Conservation (phyloP, 2,113 vertebrate genomes). For the Phoenicopterus ruber region DNA sequence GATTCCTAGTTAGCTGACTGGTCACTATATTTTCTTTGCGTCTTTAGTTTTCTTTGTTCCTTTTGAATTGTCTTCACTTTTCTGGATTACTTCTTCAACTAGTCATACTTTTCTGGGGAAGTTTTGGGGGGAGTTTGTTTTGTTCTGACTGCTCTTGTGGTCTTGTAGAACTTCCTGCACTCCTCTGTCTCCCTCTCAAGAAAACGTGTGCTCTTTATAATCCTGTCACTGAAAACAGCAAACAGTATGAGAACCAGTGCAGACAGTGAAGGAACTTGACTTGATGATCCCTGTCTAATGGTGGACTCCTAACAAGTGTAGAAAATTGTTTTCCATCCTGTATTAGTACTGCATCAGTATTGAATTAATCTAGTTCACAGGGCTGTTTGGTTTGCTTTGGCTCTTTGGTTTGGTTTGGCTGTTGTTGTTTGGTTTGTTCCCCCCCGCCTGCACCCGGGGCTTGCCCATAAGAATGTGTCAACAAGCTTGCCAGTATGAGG, state of each 20-base stretch:
- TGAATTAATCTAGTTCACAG: background rate
- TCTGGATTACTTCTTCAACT: background rate
- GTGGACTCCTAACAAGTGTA: background rate
- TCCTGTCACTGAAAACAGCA: background rate
- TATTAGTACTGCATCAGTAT: background rate
- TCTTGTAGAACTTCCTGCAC: background rate
- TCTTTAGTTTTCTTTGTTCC: background rate
- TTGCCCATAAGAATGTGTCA: background rate
- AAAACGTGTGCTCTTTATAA: background rate
- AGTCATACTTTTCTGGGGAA: background rate
- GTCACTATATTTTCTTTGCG: background rate
- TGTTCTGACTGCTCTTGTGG: background rate
- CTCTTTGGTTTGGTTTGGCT: background rate
- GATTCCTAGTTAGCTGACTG: background rate
- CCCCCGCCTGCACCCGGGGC: no score
- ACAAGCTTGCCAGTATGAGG: background rate
- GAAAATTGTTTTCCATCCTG: background rate
- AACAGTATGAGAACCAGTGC: background rate
- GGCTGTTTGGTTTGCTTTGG: background rate
- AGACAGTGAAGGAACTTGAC: background rate
- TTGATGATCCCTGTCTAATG: background rate
- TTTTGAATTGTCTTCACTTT: background rate
- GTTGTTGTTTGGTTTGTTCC: background rate
- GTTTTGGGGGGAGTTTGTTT: background rate
- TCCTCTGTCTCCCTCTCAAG: background rate